Base-by-base conservation (phyloP, 2,797 vertebrate genomes). In the Coranthus polyacanthus region DNA sequence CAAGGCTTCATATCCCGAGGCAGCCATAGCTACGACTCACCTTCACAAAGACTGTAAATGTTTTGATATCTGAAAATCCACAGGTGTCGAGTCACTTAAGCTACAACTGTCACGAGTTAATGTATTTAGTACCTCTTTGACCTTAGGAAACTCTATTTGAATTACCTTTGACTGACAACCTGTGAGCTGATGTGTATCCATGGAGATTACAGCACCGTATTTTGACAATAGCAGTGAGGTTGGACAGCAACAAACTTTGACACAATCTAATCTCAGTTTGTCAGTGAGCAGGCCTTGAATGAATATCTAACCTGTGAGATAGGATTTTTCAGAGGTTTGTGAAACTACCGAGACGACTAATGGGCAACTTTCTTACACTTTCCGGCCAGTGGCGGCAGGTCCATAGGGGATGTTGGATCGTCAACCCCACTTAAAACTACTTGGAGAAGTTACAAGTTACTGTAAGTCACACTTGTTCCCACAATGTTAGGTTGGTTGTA, bases 1-100 rank as follows among this genome's bases (percentile, higher is more conserved):
- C n/a, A 61, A 57, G 37, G 18, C n/a, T 38, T 38, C 37, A 42
- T 45, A 22, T 20, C 51, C 61, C 1, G 41, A 6, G 54, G 58
- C 67, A 11, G 52, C 21, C 16, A 0, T 39, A 61, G n/a, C 51
- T 6, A 9, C 6, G 36, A 53, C 49, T 77, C 45, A 68, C 24
- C 45, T 64, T 49, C 6, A 61, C 26, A 64, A 58, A 34, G 32
- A 15, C 6, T 49, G 6, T 18, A 55, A 49, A 72, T 62, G 44
- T 81, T 72, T 71, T 68, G 54, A 64, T 74, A 74, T 57, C n/a
- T 60, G 42, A 60, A 64, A 44, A 81, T 72, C 36, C 41, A 57
- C 46, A 60, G 29, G 34, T 64, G 63, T 49, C 2, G 11, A 43
- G 44, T 24, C n/a, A 43, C 47, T 22, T 39, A 26, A 26, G 22